Evolutionary conservation across 1,140 invertebrate species (phyloP), one percentile per base, ranked within the genome.

Genomic region (Acromyrmex heyeri): DNA sequence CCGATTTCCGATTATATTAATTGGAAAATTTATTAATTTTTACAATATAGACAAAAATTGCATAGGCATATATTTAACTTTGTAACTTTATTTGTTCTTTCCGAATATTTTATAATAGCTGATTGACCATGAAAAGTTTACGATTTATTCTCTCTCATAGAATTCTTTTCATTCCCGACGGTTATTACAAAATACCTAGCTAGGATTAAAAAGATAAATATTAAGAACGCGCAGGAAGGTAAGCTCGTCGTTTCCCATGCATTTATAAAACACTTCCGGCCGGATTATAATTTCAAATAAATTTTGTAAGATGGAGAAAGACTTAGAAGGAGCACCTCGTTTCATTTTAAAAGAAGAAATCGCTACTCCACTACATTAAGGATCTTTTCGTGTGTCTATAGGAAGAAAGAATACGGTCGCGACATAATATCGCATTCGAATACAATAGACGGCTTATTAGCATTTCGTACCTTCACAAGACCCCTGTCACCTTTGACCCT

Each of bases 391-490:
- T 75, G 18, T 38, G 55, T 50, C 34, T 8, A 67, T 59, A 82
- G 50, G 69, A 65, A 86, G 55, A 75, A 72, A 53, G 65, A 78
- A 64, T 30, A 24, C 30, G 27, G 1, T 24, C 48, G 16, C 75
- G 55, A 85, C 86, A 90, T 90, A 86, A 90, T 85, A 90, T 79
- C 64, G 59, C 81, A 88, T 90, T 91, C 90, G 87, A 90, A 91
- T 90, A 90, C 90, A 91, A 88, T 91, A 61, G 89, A 24, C 59
- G 8, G 70, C 79, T 65, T 77, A 91, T 91, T 91, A 91, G 79
- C 89, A 91, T 91, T 81, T 88, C 21, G 70, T 91, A 87, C 75
- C 77, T 87, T 82, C 34, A 57, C 44, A 59, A 38, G 87, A 86
- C 83, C 87, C 73, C 77, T 79, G 85, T 90, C 90, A 88, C 89